Evolutionary conservation across 2,113 vertebrate genomes (phyloP).

Genomic region (Clinocottus analis): DNA sequence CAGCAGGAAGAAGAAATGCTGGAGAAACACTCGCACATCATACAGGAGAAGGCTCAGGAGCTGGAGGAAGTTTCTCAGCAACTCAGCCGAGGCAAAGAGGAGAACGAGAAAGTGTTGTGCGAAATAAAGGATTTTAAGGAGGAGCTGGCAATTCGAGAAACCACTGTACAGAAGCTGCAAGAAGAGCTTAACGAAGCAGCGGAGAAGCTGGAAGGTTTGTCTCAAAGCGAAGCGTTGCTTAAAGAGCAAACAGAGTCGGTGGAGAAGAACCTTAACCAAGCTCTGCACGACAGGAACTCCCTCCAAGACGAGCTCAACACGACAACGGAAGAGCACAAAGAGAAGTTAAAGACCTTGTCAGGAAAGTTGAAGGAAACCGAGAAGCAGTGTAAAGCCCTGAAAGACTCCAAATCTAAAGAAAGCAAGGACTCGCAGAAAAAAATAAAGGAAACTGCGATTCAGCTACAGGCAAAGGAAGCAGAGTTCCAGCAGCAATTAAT

Average conservation of each 20-base stretch:
- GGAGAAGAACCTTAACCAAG: slow-evolving; percentile 84
- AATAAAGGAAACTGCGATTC: slow-evolving; percentile 78
- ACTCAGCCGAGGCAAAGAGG: slow-evolving; percentile 76
- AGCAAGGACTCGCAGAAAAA: slow-evolving; percentile 82
- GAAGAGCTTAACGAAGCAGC: slow-evolving; percentile 86
- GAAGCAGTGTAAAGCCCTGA: slow-evolving; percentile 79
- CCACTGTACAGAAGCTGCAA: slow-evolving; percentile 86
- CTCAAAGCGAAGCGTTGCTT: slow-evolving; percentile 81
- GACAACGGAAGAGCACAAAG: slow-evolving; percentile 81
- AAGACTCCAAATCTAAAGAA: slow-evolving; percentile 80
- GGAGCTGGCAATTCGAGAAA: slow-evolving; percentile 81
- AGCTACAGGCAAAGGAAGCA: slow-evolving; percentile 81
- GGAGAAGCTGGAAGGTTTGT: slow-evolving; percentile 78
- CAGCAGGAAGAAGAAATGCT: slow-evolving; percentile 87
- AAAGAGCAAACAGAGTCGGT: slow-evolving; percentile 85
- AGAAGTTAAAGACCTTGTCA: slow-evolving; percentile 77
- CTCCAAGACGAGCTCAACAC: slow-evolving; percentile 84
- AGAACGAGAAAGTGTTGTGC: slow-evolving; percentile 80
- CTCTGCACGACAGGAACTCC: slow-evolving; percentile 82
- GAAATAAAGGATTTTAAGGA: slow-evolving; percentile 85
- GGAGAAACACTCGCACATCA: slow-evolving; percentile 82
- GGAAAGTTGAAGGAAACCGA: slow-evolving; percentile 80
- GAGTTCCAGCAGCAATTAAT: slow-evolving; percentile 79
- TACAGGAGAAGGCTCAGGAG: slow-evolving; percentile 89
- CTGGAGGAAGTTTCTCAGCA: slow-evolving; percentile 83